Base-by-base conservation (phyloP, 2,888 invertebrate genomes). In the Eupithecia subfuscata region DNA sequence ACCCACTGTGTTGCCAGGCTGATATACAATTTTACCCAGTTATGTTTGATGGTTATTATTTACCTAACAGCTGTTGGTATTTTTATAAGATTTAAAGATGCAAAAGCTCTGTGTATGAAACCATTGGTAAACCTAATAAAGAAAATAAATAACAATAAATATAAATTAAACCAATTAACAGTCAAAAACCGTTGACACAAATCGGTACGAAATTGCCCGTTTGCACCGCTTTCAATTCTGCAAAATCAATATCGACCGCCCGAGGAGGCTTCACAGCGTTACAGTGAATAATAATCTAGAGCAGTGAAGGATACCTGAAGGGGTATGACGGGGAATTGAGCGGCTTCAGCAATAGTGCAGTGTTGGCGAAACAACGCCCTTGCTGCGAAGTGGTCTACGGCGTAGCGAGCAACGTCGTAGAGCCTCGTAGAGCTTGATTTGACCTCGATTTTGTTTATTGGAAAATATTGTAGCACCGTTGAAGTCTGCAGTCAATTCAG, bases 351-450 rank as follows among this genome's bases (percentile, higher is more conserved):
- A 80, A 85, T 82, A 83, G 80, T 83, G 88, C 87, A 82, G 82
- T 91, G 89, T 91, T 90, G 91, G 89, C 85, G 86, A 89, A 90
- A 92, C 91, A 92, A 89, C 87, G 86, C 74, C 73, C 79, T 79
- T 78, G 69, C 65, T 16, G 43, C 37, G 48, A 34, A 48, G 45
- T 45, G 40, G 37, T 40, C 64, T 64, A 34, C 64, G 40, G 37
- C 34, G n/a, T 25, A 60, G 60, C 11, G 18, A 30, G 71, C 71
- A 71, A 75, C 71, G 69, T 43, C 52, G 72, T 70, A 67, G 40
- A 40, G 67, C 18, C 22, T 64, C 65, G 71, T 71, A 70, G 72
- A 40, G 22, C 22, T 45, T 45, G 65, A 2, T n/a, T 37, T 37
- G 16, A 63, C 4, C 22, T 56, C 1, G 11, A 22, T 56, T 30